These are phyloP conservation scores for Lordiphosa andalusiaca DNA, from an alignment of 2,888 invertebrate species.

Conservation along the genomic window DNA sequence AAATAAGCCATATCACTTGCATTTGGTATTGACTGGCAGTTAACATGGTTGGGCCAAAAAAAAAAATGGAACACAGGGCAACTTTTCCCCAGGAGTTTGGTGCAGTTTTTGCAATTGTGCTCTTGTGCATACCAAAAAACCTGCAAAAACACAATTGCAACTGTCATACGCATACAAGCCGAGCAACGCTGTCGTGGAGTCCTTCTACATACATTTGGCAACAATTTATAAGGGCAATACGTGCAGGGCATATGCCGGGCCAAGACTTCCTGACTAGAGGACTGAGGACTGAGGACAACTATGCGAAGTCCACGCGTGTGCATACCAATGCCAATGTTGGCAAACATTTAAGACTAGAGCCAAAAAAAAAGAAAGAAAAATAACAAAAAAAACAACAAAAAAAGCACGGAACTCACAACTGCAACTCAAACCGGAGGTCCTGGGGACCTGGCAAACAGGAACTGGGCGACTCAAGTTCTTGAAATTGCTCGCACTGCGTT, in stretches of 20 bases:
- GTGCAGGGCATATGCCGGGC: constrained; percentile 68
- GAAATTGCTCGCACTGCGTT: constrained; percentile 60
- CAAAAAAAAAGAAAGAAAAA: constrained; percentile 5
- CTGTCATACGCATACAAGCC: constrained; percentile 48
- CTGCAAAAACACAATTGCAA: constrained; percentile 48
- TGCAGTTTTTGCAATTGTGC: constrained; percentile 66
- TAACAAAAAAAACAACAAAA: constrained; percentile 25
- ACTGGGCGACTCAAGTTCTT: constrained; percentile 42
- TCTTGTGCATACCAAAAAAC: constrained; percentile 60
- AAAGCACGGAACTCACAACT: constrained; percentile 50
- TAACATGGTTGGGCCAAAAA: constrained; percentile 69
- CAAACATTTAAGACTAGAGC: constrained; percentile 56
- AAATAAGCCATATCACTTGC: constrained; percentile 73
- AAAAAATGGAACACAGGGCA: neutral
- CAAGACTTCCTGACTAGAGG: constrained; percentile 67
- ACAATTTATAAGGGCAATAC: constrained; percentile 74
- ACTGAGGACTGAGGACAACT: constrained; percentile 61
- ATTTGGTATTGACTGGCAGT: constrained; percentile 73
- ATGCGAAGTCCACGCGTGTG: constrained; percentile 72
- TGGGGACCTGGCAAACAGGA: constrained; percentile 16
- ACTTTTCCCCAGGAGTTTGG: constrained; percentile 46
- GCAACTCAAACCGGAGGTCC: constrained; percentile 53
- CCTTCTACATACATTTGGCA: constrained; percentile 51
- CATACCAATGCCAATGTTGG: constrained; percentile 72
- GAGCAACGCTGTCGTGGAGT: neutral